Conservation (phyloP, 2,888 invertebrate species). For the Neoscelio sp. region DNA sequence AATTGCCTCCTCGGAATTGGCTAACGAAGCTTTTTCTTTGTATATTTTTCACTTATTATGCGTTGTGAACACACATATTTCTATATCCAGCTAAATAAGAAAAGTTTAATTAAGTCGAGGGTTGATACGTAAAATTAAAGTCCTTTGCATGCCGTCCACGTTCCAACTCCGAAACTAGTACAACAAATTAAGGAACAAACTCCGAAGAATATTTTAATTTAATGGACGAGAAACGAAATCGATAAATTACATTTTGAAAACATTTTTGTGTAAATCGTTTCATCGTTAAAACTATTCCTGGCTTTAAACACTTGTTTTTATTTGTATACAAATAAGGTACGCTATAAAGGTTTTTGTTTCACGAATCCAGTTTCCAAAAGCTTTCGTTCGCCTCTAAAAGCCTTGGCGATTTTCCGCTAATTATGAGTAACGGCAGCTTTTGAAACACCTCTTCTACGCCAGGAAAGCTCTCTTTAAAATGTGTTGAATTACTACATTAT, state of each 20-base stretch:
- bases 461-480: conserved; percentile 49
- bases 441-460: conserved; percentile 70
- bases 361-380: conserved; percentile 75
- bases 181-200: neutral
- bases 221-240: too few relatives aligned
- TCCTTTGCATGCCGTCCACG: neutral
- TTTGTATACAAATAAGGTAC: conserved; percentile 36
- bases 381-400: conserved; percentile 77
- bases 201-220: conserved; percentile 7
- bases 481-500: conserved; percentile 44
- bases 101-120: conserved; percentile 38
- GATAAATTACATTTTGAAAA: too few relatives aligned
- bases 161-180: neutral
- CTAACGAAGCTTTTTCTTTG: conserved; percentile 52
- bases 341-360: conserved; percentile 60
- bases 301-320: too few relatives aligned
- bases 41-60: conserved; percentile 37
- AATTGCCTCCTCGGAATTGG: conserved; percentile 62
- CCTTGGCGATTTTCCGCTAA: conserved; percentile 76
- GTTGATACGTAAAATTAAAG: conserved; percentile 8
- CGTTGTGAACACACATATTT: conserved; percentile 29
- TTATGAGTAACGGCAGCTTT: conserved; percentile 78
- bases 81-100: conserved; percentile 14
- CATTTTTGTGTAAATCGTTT: too few relatives aligned
- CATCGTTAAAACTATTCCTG: too few relatives aligned